phyloP scores from a whole-genome alignment of 2,113 vertebrate species.

The Rallus limicola region DNA sequence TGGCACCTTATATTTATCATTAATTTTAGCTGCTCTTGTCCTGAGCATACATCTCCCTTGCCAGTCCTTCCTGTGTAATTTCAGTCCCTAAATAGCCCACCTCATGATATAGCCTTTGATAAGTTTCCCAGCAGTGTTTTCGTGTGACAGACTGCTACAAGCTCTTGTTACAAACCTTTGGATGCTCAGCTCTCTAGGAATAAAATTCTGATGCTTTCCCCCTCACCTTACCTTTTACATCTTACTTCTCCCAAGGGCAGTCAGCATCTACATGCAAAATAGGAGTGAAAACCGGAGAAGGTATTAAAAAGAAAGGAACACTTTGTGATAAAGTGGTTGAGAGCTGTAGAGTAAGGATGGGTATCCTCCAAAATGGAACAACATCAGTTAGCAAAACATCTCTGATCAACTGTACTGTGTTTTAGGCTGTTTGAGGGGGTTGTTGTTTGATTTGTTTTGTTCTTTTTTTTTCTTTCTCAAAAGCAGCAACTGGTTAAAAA shows the following conservation, averaged over 20 bases:
- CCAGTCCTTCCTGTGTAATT: conserved; percentile 62
- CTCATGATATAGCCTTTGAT: conserved; percentile 55
- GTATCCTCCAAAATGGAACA: not conserved
- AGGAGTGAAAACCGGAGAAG: not conserved
- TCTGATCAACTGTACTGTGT: not conserved
- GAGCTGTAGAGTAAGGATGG: not conserved
- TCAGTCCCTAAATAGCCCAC: conserved; percentile 64
- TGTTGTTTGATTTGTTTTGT: not conserved
- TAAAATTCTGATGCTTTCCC: not conserved
- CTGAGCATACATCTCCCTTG: conserved; percentile 1
- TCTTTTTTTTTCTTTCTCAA: not conserved
- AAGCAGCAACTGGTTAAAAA: not conserved
- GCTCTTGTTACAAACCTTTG: conserved; percentile 19
- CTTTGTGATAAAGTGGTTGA: not conserved
- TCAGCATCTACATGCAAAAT: not conserved
- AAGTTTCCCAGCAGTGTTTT: conserved; percentile 28
- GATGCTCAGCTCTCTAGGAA: not conserved
- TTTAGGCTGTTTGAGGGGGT: not conserved
- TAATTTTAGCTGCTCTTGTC: conserved; percentile 62
- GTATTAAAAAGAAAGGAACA: not conserved
- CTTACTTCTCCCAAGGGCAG: not conserved
- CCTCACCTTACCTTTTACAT: not conserved
- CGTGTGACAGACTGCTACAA: conserved; percentile 29
- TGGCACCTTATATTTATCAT: conserved; percentile 73
- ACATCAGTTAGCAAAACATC: not conserved